Evolutionary conservation across 2,797 vertebrate genomes (phyloP).

Genomic region (Capromys pilorides): DNA sequence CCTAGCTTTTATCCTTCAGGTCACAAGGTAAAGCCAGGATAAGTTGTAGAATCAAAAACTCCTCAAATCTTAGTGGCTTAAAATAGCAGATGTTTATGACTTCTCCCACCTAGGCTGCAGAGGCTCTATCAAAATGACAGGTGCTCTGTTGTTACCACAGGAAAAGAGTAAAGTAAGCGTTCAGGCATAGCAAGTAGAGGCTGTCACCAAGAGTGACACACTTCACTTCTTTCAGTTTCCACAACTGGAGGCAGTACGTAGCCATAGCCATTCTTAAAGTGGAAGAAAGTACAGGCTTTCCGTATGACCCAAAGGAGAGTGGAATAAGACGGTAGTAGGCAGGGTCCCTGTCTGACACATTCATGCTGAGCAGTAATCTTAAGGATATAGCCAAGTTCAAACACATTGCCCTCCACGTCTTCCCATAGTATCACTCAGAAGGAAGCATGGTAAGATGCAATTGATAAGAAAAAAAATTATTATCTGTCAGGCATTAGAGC

Average conservation of each 20-base stretch:
- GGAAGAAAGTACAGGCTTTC: neutral
- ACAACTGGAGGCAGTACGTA: neutral
- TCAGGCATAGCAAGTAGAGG: neutral
- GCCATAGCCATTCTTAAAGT: neutral
- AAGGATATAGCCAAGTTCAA: neutral
- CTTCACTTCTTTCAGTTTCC: neutral
- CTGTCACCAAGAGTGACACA: neutral
- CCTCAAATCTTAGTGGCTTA: neutral
- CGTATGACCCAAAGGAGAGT: neutral
- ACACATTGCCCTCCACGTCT: neutral
- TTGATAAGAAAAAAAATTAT: neutral
- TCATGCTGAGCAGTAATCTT: neutral
- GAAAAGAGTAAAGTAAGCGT: neutral
- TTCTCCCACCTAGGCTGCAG: neutral
- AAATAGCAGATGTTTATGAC: slow-evolving; percentile 1
- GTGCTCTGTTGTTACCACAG: neutral
- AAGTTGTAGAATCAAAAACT: neutral
- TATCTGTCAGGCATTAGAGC: neutral
- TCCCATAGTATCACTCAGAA: neutral
- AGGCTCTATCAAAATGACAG: neutral
- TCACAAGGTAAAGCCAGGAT: neutral
- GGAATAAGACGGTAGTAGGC: neutral
- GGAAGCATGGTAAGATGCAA: neutral
- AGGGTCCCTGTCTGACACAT: neutral
- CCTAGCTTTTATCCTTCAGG: neutral